Conservation (phyloP, 1,140 invertebrate genomes). For the Frieseomelitta varia region DNA sequence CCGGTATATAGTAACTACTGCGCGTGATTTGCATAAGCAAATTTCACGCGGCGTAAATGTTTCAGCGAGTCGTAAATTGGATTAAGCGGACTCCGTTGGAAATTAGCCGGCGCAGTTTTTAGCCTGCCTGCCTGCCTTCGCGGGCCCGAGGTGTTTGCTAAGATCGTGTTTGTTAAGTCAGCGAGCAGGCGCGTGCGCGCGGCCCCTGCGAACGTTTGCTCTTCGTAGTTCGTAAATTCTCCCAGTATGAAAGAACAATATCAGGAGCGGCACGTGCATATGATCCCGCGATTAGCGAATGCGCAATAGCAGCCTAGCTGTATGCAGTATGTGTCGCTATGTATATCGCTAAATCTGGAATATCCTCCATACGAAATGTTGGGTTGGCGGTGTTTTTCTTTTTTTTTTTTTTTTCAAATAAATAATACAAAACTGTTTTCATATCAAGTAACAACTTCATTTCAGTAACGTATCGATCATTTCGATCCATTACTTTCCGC, state of each 20-base stretch:
- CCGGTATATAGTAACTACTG: slow-evolving; percentile 7
- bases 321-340: too few species aligned
- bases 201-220: not conserved
- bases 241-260: slow-evolving; percentile 32
- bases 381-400: too few species aligned
- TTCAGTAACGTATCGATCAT: too few species aligned
- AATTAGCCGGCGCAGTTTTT: slow-evolving; percentile 36
- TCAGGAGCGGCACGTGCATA: not conserved
- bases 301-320: not conserved
- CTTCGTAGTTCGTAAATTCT: not conserved
- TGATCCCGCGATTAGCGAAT: slow-evolving; percentile 1
- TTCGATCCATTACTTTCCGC: too few species aligned
- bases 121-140: not conserved
- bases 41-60: slow-evolving; percentile 35
- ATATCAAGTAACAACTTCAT: too few species aligned
- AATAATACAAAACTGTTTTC: too few species aligned
- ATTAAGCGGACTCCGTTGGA: not conserved
- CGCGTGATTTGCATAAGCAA: slow-evolving; percentile 41
- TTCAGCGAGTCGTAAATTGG: slow-evolving; percentile 32
- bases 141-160: not conserved
- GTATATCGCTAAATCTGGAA: not conserved
- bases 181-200: not conserved
- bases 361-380: not conserved
- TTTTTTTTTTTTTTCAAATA: too few species aligned
- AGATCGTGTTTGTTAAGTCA: slow-evolving; percentile 29